Evolutionary conservation across 2,113 vertebrate species (phyloP).

Genomic region (Rynchops niger): DNA sequence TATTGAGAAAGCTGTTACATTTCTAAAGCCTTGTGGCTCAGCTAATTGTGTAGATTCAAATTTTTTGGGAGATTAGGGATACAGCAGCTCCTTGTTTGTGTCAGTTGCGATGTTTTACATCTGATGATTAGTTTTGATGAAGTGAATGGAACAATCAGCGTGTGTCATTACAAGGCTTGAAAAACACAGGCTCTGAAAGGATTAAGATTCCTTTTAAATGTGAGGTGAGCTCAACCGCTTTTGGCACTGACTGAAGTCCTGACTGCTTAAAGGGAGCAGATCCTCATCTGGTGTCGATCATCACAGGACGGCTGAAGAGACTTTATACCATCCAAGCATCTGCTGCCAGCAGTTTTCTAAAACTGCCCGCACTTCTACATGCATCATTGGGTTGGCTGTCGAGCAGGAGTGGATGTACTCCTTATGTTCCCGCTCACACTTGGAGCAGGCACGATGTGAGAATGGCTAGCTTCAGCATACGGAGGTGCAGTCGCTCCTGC

Average conservation of each 20-base stretch:
- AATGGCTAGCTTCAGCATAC: accelerated
- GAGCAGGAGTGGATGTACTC: not conserved
- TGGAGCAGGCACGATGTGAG: not conserved
- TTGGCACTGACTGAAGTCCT: not conserved
- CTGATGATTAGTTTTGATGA: not conserved
- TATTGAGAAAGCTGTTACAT: not conserved
- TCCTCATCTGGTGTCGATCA: not conserved
- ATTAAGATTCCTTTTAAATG: not conserved
- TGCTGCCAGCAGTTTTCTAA: not conserved
- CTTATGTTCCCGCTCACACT: not conserved
- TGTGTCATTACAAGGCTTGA: not conserved
- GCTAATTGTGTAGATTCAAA: not conserved
- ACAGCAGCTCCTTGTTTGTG: not conserved
- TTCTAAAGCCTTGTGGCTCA: not conserved
- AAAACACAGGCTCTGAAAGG: not conserved
- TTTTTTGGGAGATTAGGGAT: not conserved
- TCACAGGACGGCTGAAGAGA: not conserved
- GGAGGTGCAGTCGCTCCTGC: accelerated
- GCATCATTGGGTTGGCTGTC: not conserved
- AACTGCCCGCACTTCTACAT: not conserved
- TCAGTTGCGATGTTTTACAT: accelerated
- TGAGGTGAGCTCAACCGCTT: not conserved
- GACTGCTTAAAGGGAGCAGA: not conserved
- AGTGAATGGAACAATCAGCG: not conserved
- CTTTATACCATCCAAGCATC: not conserved